Evolutionary conservation across 2,113 vertebrate genomes (phyloP).

Genomic region (Salvator merianae): DNA sequence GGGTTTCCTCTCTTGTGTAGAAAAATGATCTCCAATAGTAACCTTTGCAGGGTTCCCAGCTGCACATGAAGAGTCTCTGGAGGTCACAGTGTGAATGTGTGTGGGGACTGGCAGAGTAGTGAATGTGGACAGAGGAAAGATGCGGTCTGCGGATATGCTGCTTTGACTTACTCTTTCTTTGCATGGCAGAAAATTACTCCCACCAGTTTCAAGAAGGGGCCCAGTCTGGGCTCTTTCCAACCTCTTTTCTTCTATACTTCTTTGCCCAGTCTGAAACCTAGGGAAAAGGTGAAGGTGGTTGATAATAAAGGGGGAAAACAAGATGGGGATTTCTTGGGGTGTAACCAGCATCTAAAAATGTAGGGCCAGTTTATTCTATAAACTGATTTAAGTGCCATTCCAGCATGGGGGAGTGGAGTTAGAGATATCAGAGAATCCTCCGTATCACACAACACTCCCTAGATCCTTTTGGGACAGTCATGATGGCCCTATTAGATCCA

Average conservation of each 20-base stretch:
- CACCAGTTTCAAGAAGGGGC: neutral
- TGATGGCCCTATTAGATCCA: neutral
- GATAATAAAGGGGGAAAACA: no score
- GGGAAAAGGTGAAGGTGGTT: no score
- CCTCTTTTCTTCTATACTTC: neutral
- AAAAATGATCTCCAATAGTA: conserved; percentile 7
- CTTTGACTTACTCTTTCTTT: neutral
- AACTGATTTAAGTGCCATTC: neutral
- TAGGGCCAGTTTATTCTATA: no score
- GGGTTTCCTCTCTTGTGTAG: conserved; percentile 12
- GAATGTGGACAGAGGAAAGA: neutral
- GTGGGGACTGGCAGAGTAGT: neutral
- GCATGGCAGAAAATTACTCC: neutral
- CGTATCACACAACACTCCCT: neutral
- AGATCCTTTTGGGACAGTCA: neutral
- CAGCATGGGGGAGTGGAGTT: neutral
- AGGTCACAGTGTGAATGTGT: neutral
- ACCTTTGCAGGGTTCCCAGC: neutral
- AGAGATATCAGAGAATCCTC: no score
- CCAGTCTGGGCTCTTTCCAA: neutral
- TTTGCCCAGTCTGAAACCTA: no score
- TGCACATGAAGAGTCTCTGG: no score
- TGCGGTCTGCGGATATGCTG: neutral
- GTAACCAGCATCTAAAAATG: no score
- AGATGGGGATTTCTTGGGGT: no score